Conservation (phyloP, 2,888 invertebrate genomes). For the Lymantria dispar region DNA sequence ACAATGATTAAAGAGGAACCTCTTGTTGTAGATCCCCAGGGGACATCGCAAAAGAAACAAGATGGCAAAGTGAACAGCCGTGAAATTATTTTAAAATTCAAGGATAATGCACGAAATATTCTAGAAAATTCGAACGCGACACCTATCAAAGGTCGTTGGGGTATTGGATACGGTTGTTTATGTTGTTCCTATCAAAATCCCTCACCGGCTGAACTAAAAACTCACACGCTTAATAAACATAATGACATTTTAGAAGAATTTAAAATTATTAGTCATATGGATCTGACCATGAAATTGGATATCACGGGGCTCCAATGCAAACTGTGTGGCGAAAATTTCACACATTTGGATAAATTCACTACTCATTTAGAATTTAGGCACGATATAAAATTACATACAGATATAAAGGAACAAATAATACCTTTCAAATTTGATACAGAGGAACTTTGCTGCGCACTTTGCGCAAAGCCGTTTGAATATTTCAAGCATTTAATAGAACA, state of each 20-base stretch:
- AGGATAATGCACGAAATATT: slow-evolving; percentile 16
- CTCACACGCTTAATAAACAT: slow-evolving; percentile 45
- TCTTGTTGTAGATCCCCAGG: slow-evolving; percentile 27
- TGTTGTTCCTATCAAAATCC: slow-evolving; percentile 44
- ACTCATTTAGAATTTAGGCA: slow-evolving; percentile 25
- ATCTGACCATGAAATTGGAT: slow-evolving; percentile 48
- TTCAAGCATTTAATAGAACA: slow-evolving; percentile 55
- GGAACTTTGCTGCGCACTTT: slow-evolving; percentile 43
- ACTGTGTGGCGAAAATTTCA: slow-evolving; percentile 17
- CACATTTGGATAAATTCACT: slow-evolving; percentile 14
- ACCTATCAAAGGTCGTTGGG: slow-evolving; percentile 43
- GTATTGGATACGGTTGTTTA: slow-evolving; percentile 49
- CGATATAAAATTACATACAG: slow-evolving; percentile 13
- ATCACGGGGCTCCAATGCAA: slow-evolving; percentile 39
- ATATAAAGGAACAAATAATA: slow-evolving; percentile 34
- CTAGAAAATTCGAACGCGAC: slow-evolving; percentile 51
- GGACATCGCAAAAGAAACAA: neutral
- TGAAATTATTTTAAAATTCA: slow-evolving; percentile 11
- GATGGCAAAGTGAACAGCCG: neutral
- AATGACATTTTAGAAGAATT: slow-evolving; percentile 25
- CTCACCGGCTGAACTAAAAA: slow-evolving; percentile 44
- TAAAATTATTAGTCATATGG: slow-evolving; percentile 33
- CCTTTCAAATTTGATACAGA: slow-evolving; percentile 33
- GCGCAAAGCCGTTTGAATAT: slow-evolving; percentile 40
- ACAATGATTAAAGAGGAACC: slow-evolving; percentile 15